Evolutionary conservation across 2,113 vertebrate genomes (phyloP).

Genomic region (Henicopernis longicauda): DNA sequence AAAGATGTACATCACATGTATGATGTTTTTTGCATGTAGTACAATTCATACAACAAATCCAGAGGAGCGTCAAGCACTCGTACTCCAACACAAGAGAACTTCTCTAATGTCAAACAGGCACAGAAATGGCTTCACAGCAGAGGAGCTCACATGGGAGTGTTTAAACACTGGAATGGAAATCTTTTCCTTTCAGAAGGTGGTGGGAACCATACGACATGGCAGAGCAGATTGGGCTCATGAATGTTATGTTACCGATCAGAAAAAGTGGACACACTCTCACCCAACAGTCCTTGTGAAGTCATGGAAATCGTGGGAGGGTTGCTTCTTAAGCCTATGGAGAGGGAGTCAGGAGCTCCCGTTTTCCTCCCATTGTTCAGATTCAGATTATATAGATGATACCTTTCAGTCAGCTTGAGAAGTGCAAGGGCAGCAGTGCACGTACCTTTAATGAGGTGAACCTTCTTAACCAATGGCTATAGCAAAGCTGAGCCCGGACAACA

Average conservation of each 20-base stretch:
- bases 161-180: background rate
- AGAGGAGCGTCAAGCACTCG: background rate
- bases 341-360: background rate
- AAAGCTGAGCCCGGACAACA: background rate
- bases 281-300: background rate
- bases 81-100: background rate
- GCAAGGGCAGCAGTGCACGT: background rate
- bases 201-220: background rate
- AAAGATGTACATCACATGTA: background rate
- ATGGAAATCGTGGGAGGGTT: background rate
- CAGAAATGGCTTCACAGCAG: background rate
- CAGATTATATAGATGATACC: background rate
- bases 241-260: background rate
- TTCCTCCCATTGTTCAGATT: rapidly evolving
- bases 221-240: background rate
- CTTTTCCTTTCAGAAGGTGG: background rate
- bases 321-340: background rate
- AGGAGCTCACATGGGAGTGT: background rate
- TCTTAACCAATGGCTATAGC: background rate
- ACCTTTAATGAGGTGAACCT: background rate
- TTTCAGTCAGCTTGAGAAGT: background rate
- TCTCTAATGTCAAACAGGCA: background rate
- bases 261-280: rapidly evolving
- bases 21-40: background rate
- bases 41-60: background rate